Percentiles rank a stretch among this genome's conserved stretches.
Conservation (phyloP, 2,113 vertebrate species). For the Polypterus bichir region DNA sequence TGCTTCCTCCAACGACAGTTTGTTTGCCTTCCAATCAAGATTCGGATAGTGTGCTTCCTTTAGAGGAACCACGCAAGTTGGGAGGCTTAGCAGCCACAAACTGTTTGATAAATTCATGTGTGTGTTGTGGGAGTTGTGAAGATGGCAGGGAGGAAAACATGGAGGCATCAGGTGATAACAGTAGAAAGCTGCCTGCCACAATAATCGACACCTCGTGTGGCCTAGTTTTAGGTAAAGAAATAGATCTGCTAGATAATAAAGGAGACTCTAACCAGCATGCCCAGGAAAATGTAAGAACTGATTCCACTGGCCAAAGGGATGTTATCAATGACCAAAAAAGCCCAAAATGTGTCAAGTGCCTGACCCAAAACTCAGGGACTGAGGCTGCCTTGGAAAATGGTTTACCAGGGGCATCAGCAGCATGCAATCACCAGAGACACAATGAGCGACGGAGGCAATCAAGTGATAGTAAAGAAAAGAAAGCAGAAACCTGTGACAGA, state of each 20-base stretch:
- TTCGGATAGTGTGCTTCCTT: constrained; percentile 21
- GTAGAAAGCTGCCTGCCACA: constrained; percentile 34
- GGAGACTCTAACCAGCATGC: constrained; percentile 29
- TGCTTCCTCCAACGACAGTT: constrained; percentile 14
- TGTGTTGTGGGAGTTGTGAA: constrained; percentile 83
- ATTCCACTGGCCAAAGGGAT: constrained; percentile 23
- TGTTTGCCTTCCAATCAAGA: neutral
- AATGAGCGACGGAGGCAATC: constrained; percentile 36
- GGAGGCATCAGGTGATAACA: constrained; percentile 32
- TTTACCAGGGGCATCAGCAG: constrained; percentile 20
- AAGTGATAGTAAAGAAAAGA: constrained; percentile 25
- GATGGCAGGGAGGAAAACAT: constrained; percentile 56
- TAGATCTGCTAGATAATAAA: constrained; percentile 32
- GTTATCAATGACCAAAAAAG: constrained; percentile 28
- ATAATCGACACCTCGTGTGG: constrained; percentile 45
- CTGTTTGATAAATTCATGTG: constrained; percentile 84
- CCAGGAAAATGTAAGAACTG: constrained; percentile 33
- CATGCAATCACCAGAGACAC: constrained; percentile 34
- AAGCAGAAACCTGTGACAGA: constrained; percentile 21
- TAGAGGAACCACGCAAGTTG: constrained; percentile 43
- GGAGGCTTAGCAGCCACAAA: constrained; percentile 61
- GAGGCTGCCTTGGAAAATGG: constrained; percentile 28
- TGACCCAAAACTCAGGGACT: constrained; percentile 43
- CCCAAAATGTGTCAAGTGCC: constrained; percentile 59
- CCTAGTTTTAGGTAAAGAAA: constrained; percentile 43